Evolutionary conservation across 2,888 invertebrate species (phyloP).

Genomic region (Hypolimnas misippus): DNA sequence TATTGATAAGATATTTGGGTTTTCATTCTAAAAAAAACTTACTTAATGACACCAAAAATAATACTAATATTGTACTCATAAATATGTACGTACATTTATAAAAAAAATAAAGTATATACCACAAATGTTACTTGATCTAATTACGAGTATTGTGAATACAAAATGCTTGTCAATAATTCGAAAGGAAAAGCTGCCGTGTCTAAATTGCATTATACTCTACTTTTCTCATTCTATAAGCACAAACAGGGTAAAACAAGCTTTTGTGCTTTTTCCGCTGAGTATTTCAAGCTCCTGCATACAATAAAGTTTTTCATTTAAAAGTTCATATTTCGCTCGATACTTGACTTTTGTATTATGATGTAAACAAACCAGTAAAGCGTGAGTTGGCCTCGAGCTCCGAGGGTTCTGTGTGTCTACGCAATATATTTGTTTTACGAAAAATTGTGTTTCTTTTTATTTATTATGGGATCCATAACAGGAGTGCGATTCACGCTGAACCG

Average conservation of each 20-base stretch:
- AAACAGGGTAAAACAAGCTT: not conserved
- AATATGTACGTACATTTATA: too few species aligned
- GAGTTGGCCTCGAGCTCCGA: too few species aligned
- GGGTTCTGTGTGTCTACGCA: not conserved
- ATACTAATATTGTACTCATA: too few species aligned
- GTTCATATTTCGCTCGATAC: slow-evolving; percentile 7
- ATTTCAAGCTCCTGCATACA: slow-evolving; percentile 5
- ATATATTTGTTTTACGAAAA: too few species aligned
- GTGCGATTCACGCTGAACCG: too few species aligned
- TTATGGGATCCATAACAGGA: too few species aligned
- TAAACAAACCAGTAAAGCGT: not conserved
- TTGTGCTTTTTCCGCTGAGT: slow-evolving; percentile 1
- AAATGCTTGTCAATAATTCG: not conserved
- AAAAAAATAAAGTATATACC: too few species aligned
- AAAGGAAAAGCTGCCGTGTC: not conserved
- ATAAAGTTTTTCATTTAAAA: slow-evolving; percentile 11
- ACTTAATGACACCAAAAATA: too few species aligned
- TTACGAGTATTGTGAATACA: not conserved
- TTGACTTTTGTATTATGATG: slow-evolving; percentile 10
- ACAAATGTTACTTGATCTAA: too few species aligned
- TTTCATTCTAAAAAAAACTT: too few species aligned
- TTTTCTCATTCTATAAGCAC: not conserved
- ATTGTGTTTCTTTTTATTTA: too few species aligned
- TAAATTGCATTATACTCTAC: not conserved
- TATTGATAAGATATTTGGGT: too few species aligned